Percentiles rank a stretch among this genome's conserved stretches.
These are phyloP conservation scores for Neofelis nebulosa DNA, from an alignment of 2,113 vertebrate genomes.

Conservation along the genomic window DNA sequence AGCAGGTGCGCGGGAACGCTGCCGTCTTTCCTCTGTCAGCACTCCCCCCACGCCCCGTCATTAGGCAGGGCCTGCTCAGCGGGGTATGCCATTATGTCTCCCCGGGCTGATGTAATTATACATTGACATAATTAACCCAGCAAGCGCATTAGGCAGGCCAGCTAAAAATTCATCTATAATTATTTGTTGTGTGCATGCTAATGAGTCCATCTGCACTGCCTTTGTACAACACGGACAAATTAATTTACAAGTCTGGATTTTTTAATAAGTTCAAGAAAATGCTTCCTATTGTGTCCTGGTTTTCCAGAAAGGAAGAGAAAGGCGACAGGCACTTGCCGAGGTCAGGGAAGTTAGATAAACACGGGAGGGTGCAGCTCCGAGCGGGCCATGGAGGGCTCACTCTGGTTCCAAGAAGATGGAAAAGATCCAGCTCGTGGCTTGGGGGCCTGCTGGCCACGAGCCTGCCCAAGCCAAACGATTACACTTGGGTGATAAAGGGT, in stretches of 20 bases:
- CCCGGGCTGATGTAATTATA: slow-evolving; percentile 99
- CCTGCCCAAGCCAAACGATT: neutral
- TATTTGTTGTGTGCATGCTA: slow-evolving; percentile 99
- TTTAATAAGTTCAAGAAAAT: slow-evolving; percentile 90
- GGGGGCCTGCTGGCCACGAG: fast-evolving
- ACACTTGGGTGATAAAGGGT: neutral
- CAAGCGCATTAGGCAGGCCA: slow-evolving; percentile 99
- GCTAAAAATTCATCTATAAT: slow-evolving; percentile 99
- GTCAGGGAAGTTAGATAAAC: slow-evolving; percentile 80
- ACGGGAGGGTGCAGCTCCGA: neutral
- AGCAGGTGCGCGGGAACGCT: slow-evolving; percentile 92
- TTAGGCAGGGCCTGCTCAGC: slow-evolving; percentile 95
- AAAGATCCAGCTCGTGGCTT: neutral
- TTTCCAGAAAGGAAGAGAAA: slow-evolving; percentile 76
- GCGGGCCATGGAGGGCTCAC: fast-evolving
- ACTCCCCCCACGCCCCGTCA: slow-evolving; percentile 93
- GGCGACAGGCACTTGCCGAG: slow-evolving; percentile 42
- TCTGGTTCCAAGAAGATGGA: neutral
- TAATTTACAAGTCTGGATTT: slow-evolving; percentile 99
- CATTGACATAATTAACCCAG: slow-evolving; percentile 99
- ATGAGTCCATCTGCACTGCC: slow-evolving; percentile 99
- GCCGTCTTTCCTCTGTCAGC: slow-evolving; percentile 92
- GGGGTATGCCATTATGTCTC: slow-evolving; percentile 96
- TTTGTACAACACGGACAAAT: slow-evolving; percentile 99
- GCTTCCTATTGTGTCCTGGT: slow-evolving; percentile 84